These are phyloP conservation scores for Lymantria monacha DNA, from an alignment of 2,888 invertebrate species.

Conservation along the genomic window DNA sequence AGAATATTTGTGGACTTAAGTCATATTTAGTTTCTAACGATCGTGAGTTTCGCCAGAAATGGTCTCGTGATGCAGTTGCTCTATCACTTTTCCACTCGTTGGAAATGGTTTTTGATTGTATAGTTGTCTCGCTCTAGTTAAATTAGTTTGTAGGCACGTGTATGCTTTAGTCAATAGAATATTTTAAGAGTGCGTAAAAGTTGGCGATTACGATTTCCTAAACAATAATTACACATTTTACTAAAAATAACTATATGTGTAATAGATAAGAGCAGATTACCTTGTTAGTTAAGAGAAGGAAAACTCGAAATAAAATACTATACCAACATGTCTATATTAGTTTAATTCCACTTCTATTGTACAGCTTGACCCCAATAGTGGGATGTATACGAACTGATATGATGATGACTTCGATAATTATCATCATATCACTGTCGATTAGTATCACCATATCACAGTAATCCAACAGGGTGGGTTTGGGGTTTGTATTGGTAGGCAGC, in stretches of 20 bases:
- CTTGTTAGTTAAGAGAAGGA: too few relatives aligned
- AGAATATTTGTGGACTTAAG: constrained; percentile 19
- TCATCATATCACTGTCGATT: too few relatives aligned
- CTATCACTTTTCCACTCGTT: constrained; percentile 40
- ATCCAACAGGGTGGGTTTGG: too few relatives aligned
- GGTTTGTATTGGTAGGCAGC: too few relatives aligned
- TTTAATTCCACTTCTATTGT: too few relatives aligned
- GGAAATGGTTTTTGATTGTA: constrained; percentile 16
- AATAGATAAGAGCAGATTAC: background rate
- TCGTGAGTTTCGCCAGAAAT: constrained; percentile 64
- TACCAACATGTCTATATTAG: too few relatives aligned
- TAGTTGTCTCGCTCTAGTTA: constrained; percentile 43
- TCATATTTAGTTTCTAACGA: constrained; percentile 26
- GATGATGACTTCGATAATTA: too few relatives aligned
- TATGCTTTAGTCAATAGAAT: constrained; percentile 54
- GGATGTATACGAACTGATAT: too few relatives aligned
- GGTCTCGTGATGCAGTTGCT: constrained; percentile 61
- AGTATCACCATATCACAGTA: too few relatives aligned
- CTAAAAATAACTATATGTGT: background rate
- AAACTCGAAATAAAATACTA: too few relatives aligned
- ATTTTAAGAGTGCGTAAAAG: constrained; percentile 45
- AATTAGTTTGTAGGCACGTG: constrained; percentile 45
- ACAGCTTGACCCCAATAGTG: too few relatives aligned
- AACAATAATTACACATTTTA: constrained; percentile 6
- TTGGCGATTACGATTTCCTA: constrained; percentile 32